A percentile compares a stretch with the other conserved stretches of the same genome.
These are phyloP conservation scores for Sebastolobus altivelis DNA, from an alignment of 2,797 vertebrate species.

Conservation along the genomic window DNA sequence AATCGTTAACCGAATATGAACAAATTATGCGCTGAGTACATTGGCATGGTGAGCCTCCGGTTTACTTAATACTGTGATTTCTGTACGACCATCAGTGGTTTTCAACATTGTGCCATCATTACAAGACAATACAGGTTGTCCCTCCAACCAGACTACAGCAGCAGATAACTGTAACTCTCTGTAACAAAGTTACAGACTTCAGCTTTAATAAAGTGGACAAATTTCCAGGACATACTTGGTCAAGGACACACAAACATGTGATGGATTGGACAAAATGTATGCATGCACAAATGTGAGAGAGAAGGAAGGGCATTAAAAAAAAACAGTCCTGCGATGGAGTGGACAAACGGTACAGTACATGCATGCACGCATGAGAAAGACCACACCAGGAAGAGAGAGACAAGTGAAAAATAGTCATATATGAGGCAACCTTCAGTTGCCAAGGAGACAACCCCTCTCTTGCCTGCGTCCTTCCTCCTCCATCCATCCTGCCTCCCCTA, in stretches of 20 bases:
- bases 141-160: background rate
- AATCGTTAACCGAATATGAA: background rate
- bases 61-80: background rate
- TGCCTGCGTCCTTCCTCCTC: conserved; percentile 21
- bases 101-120: background rate
- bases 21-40: background rate
- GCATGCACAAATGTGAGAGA: background rate
- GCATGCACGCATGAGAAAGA: background rate
- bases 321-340: background rate
- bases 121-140: background rate
- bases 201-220: background rate
- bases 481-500: conserved; percentile 45
- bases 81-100: background rate
- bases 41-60: background rate
- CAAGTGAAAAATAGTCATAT: conserved; percentile 13
- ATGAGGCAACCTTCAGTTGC: conserved; percentile 46
- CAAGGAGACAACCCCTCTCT: conserved; percentile 52
- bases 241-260: conserved; percentile 7
- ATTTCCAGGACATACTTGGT: background rate
- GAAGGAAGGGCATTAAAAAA: background rate
- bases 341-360: background rate
- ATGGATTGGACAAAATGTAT: background rate
- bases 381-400: background rate
- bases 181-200: background rate
- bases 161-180: background rate